These are phyloP conservation scores for Benitochromis conjunctus DNA, from an alignment of 2,113 vertebrate species.

Conservation along the genomic window DNA sequence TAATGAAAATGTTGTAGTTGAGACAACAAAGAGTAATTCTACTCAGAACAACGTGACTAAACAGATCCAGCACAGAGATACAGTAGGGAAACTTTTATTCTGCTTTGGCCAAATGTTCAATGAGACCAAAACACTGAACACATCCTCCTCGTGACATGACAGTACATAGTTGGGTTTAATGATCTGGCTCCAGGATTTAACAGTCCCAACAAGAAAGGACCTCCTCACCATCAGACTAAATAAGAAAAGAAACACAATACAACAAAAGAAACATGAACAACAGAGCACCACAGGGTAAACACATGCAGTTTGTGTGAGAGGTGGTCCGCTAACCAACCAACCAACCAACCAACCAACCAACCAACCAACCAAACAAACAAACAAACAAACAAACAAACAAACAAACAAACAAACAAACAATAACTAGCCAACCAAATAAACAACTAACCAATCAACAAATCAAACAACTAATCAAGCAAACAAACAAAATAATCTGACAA, in stretches of 20 bases:
- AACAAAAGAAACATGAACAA: neutral
- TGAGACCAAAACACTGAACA: neutral
- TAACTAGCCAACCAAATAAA: fast-evolving
- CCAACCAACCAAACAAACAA: neutral
- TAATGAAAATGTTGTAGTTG: no score
- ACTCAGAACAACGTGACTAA: neutral
- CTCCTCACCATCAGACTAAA: neutral
- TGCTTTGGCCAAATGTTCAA: neutral
- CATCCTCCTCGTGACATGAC: neutral
- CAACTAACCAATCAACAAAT: fast-evolving
- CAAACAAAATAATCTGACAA: no score
- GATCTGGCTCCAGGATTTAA: neutral
- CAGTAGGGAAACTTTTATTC: neutral
- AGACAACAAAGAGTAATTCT: neutral
- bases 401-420: no score
- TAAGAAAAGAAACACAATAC: neutral
- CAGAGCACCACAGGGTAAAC: neutral
- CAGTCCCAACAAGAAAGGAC: neutral
- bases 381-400: fast-evolving
- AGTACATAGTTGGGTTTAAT: neutral
- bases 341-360: neutral
- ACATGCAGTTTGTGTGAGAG: neutral
- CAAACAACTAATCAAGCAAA: fast-evolving
- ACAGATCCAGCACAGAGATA: no score
- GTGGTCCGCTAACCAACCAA: neutral